A percentile compares a stretch with the other conserved stretches of the same genome.
Conservation (phyloP, 2,113 vertebrate species). For the Indicator maculatus region DNA sequence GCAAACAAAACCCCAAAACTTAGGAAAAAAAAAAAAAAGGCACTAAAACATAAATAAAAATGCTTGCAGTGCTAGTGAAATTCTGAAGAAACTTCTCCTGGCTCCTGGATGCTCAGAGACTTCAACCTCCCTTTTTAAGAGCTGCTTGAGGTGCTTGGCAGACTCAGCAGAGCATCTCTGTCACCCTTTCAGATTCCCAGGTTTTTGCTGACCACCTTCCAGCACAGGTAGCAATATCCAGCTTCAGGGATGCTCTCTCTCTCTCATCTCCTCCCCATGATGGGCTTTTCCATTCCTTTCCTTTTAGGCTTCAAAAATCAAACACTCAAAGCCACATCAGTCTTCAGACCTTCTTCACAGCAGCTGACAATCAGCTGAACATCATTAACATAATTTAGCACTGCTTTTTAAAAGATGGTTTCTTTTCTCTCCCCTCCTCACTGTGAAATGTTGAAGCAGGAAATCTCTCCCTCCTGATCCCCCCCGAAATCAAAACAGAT, state of each 20-base stretch:
- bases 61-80: accelerated
- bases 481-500: background rate
- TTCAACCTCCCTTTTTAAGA: background rate
- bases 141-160: background rate
- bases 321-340: background rate
- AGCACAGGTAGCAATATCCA: background rate
- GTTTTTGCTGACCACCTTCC: background rate
- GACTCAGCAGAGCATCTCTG: background rate
- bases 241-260: background rate
- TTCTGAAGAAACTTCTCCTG: background rate
- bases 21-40: background rate
- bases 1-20: too few species aligned
- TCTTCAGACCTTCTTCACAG: background rate
- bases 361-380: background rate
- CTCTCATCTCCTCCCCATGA: background rate
- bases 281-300: background rate
- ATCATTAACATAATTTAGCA: background rate
- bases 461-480: background rate
- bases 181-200: background rate
- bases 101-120: background rate
- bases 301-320: background rate
- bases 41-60: background rate
- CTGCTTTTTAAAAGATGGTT: background rate
- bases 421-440: accelerated
- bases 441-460: background rate